Conservation (phyloP, 2,113 vertebrate genomes). For the Sebastes fasciatus region DNA sequence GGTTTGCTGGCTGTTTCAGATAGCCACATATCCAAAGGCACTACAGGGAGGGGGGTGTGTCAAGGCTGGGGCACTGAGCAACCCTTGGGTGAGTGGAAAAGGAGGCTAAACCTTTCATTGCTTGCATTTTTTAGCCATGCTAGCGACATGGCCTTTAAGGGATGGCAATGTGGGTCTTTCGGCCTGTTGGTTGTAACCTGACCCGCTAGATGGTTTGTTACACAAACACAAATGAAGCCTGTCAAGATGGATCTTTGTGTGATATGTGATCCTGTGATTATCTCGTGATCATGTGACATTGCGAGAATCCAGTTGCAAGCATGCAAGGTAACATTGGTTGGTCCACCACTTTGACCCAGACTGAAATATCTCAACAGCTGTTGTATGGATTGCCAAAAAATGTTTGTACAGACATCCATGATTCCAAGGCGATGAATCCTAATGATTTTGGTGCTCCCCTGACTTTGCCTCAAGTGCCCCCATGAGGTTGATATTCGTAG, state of each 20-base stretch:
- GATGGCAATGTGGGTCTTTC: background rate
- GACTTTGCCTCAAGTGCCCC: background rate
- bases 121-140: background rate
- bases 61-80: background rate
- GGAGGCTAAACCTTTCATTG: background rate
- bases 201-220: too few relatives aligned
- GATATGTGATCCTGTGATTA: too few relatives aligned
- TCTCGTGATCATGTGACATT: too few relatives aligned
- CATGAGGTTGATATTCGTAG: background rate
- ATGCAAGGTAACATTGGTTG: background rate
- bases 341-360: constrained; percentile 4
- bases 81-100: constrained; percentile 20
- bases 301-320: too few relatives aligned
- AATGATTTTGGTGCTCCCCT: background rate
- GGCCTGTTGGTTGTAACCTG: too few relatives aligned
- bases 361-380: constrained; percentile 2
- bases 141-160: background rate
- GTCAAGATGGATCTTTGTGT: too few relatives aligned
- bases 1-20: constrained; percentile 27
- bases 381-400: background rate
- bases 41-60: constrained; percentile 17
- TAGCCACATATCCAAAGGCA: constrained; percentile 21
- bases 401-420: background rate
- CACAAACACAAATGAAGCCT: too few relatives aligned
- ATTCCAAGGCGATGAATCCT: background rate